These are phyloP conservation scores for Epiblema foenella DNA, from an alignment of 2,888 invertebrate species.

Conservation along the genomic window DNA sequence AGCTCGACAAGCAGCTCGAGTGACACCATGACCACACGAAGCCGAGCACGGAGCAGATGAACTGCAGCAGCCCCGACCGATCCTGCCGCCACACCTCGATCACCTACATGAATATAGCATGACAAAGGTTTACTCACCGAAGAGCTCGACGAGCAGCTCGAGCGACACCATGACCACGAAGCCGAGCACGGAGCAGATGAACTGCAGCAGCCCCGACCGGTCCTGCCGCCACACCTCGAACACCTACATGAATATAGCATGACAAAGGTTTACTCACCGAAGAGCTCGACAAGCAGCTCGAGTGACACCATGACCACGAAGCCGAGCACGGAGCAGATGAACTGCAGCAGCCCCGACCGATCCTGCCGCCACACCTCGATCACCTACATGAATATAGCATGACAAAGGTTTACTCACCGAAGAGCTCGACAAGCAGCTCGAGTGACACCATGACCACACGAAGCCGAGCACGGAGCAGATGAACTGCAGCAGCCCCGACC, in stretches of 20 bases:
- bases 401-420: conserved; percentile 76
- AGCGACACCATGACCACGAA: conserved; percentile 86
- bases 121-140: not conserved
- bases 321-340: too few relatives aligned
- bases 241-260: too few relatives aligned
- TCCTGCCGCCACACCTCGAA: conserved; percentile 92
- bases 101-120: conserved; percentile 92
- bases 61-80: conserved; percentile 86
- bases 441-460: conserved; percentile 85
- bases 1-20: conserved; percentile 68
- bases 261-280: too few relatives aligned
- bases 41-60: conserved; percentile 87
- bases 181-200: conserved; percentile 87
- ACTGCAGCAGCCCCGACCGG: conserved; percentile 86
- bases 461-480: too few relatives aligned
- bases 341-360: conserved; percentile 86
- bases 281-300: conserved; percentile 64
- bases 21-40: conserved; percentile 87
- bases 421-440: conserved; percentile 52
- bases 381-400: conserved; percentile 98
- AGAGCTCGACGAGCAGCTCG: conserved; percentile 65
- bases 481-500: conserved; percentile 87
- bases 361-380: conserved; percentile 91
- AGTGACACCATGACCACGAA: conserved; percentile 88
- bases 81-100: conserved; percentile 92